Conservation (phyloP, 1,140 invertebrate species). For the Neodiprion lecontei region DNA sequence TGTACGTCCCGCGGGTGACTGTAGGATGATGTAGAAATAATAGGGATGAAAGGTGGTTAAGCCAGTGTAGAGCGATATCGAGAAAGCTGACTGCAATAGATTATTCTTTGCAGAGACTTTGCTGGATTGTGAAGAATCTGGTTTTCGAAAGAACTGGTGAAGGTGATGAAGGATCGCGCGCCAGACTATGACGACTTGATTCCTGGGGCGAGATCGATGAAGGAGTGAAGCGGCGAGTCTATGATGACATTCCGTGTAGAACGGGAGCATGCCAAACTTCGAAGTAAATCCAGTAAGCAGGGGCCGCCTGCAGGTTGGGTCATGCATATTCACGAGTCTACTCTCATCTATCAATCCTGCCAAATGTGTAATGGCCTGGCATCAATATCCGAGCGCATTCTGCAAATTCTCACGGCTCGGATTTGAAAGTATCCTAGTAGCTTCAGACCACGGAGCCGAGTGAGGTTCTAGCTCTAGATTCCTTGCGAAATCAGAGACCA, state of each 20-base stretch:
- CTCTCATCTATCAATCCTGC: conserved; percentile 13
- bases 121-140: too few relatives aligned
- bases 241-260: neutral
- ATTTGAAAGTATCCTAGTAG: conserved; percentile 13
- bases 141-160: too few relatives aligned
- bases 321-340: conserved; percentile 11
- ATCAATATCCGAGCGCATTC: conserved; percentile 15
- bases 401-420: conserved; percentile 20
- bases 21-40: too few relatives aligned
- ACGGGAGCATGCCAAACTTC: conserved; percentile 1
- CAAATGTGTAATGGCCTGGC: conserved; percentile 15
- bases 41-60: too few relatives aligned
- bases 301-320: neutral
- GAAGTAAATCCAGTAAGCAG: conserved; percentile 5
- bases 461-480: conserved; percentile 6
- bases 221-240: neutral
- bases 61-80: too few relatives aligned
- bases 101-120: too few relatives aligned
- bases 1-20: too few relatives aligned
- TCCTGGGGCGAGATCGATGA: neutral
- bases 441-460: neutral
- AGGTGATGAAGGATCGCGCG: too few relatives aligned
- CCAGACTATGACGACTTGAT: neutral
- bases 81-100: too few relatives aligned
- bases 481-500: conserved; percentile 17